These are phyloP conservation scores for Fistularia tabacaria DNA, from an alignment of 2,797 vertebrate genomes.

Conservation along the genomic window DNA sequence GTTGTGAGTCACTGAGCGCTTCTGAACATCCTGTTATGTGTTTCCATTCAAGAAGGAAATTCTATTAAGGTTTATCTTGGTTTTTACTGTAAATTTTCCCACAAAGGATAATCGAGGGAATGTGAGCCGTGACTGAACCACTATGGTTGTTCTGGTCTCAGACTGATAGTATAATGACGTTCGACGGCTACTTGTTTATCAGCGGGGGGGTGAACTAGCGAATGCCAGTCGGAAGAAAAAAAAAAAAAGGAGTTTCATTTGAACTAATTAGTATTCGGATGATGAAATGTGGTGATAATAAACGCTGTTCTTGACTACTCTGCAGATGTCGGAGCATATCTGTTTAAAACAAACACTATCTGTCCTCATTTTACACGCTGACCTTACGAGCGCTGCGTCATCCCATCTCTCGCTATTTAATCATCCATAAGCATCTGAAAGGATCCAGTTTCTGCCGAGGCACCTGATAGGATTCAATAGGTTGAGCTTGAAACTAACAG, in stretches of 20 bases:
- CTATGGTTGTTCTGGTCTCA: constrained; percentile 38
- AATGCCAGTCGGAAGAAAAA: too few species aligned
- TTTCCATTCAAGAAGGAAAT: constrained; percentile 59
- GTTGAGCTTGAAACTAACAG: constrained; percentile 41
- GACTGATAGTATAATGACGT: constrained; percentile 51
- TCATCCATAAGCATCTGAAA: constrained; percentile 59
- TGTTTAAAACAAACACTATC: constrained; percentile 32
- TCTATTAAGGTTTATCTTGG: constrained; percentile 62
- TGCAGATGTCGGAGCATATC: too few species aligned
- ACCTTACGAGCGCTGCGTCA: constrained; percentile 5
- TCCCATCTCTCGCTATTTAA: constrained; percentile 56
- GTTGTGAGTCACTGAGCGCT: constrained; percentile 29
- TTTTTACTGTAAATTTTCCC: constrained; percentile 59
- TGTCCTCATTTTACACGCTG: constrained; percentile 17
- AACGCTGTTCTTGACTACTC: too few species aligned
- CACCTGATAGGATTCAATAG: constrained; percentile 56
- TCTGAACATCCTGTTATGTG: constrained; percentile 39
- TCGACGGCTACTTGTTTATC: background rate
- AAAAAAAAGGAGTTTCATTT: too few species aligned
- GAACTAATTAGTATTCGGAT: too few species aligned
- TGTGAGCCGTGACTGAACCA: constrained; percentile 41
- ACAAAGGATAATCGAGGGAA: constrained; percentile 46
- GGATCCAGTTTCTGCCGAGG: constrained; percentile 62
- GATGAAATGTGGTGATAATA: too few species aligned
- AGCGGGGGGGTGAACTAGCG: too few species aligned